Conservation (phyloP, 2,797 vertebrate genomes). For the Podarcis siculus region DNA sequence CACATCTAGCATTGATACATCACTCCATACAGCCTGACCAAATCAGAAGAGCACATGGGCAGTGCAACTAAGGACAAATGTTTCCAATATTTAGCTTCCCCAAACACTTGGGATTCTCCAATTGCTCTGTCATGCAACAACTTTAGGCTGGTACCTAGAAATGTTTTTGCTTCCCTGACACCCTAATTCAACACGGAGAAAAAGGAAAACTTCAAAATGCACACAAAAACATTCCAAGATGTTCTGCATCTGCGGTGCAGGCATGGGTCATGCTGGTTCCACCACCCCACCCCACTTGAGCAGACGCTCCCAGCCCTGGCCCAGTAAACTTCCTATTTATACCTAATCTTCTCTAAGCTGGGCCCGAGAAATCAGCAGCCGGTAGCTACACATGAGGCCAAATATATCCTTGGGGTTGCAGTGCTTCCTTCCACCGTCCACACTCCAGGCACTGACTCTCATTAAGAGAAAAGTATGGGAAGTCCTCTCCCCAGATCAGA, state of each 20-base stretch:
- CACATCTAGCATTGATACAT: not conserved
- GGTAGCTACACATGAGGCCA: not conserved
- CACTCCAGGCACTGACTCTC: not conserved
- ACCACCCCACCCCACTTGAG: not conserved
- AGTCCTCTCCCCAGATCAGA: not conserved
- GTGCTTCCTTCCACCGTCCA: not conserved
- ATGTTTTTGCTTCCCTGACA: not conserved
- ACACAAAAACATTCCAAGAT: not conserved
- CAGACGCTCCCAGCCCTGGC: not conserved
- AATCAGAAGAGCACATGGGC: not conserved
- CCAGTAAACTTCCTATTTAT: conserved; percentile 17
- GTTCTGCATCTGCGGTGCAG: not conserved
- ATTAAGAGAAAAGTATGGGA: not conserved
- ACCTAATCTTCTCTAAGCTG: conserved; percentile 16
- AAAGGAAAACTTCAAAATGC: not conserved
- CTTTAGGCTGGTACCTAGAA: not conserved
- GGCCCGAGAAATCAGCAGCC: conserved; percentile 10
- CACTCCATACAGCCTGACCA: not conserved
- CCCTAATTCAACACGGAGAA: not conserved
- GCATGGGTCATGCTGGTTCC: not conserved
- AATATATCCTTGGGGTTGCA: not conserved
- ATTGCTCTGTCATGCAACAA: not conserved
- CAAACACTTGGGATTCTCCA: not conserved
- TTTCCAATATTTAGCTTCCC: not conserved
- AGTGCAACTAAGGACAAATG: not conserved